A percentile compares a stretch with the other conserved stretches of the same genome.
phyloP scores from a whole-genome alignment of 1,140 invertebrate genomes.

The Lanistes nyassanus region DNA sequence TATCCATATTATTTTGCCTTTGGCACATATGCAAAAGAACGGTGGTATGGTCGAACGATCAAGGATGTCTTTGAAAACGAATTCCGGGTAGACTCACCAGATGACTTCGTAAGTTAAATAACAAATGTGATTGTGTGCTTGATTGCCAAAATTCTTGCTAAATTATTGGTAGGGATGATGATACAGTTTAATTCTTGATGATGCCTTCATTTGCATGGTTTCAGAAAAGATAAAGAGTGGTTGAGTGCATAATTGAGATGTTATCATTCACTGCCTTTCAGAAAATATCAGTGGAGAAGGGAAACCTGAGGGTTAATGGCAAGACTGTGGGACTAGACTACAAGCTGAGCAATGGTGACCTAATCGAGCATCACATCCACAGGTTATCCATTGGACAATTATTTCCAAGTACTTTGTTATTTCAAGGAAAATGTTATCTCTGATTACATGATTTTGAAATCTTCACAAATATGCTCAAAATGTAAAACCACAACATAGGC shows the following conservation, averaged over 20 bases:
- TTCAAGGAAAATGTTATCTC: too few relatives aligned
- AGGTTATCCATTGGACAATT: conserved; percentile 73
- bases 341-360: conserved; percentile 83
- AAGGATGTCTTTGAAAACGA: conserved; percentile 94
- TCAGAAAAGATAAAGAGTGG: not conserved
- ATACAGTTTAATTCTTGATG: too few relatives aligned
- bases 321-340: conserved; percentile 91
- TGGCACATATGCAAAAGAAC: conserved; percentile 95
- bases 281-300: conserved; percentile 88
- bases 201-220: too few relatives aligned
- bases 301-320: conserved; percentile 94
- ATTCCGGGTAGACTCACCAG: conserved; percentile 78
- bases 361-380: conserved; percentile 92
- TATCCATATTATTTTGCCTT: conserved; percentile 99
- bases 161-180: too few relatives aligned
- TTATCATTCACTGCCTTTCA: conserved; percentile 49
- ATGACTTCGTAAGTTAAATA: conserved; percentile 79
- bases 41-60: conserved; percentile 96
- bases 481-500: too few relatives aligned
- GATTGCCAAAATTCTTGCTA: too few relatives aligned
- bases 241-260: too few relatives aligned
- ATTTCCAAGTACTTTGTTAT: too few relatives aligned
- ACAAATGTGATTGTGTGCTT: too few relatives aligned
- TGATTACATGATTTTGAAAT: too few relatives aligned
- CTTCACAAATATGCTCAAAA: too few relatives aligned